Evolutionary conservation across 2,797 vertebrate species (phyloP).

Genomic region (Sebastes glaucus): DNA sequence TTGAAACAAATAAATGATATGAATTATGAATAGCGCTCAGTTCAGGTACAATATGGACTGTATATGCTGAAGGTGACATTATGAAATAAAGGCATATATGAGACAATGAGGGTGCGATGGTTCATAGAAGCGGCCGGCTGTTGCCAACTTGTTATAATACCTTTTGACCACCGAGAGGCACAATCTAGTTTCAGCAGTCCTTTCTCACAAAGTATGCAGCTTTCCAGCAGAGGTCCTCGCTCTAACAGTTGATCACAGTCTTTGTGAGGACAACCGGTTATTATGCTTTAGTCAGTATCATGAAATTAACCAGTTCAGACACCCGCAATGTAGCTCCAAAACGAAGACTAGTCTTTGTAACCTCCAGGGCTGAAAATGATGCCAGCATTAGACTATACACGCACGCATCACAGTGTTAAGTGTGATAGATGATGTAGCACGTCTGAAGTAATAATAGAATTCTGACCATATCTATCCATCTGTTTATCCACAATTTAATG

Average conservation of each 20-base stretch:
- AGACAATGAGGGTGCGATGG: neutral
- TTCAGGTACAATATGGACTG: neutral
- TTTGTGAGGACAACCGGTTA: neutral
- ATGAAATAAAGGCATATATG: neutral
- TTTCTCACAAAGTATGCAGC: neutral
- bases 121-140: neutral
- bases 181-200: neutral
- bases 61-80: neutral
- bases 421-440: neutral
- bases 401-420: neutral
- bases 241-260: neutral
- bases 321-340: neutral
- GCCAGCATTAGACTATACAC: neutral
- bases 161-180: conserved; percentile 49
- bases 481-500: neutral
- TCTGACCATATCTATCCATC: neutral
- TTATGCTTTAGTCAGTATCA: neutral
- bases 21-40: neutral
- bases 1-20: neutral
- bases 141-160: conserved; percentile 7
- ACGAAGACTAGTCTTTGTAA: neutral
- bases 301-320: neutral
- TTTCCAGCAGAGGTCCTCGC: conserved; percentile 47
- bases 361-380: neutral
- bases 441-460: neutral